Conservation (phyloP, 2,113 vertebrate genomes). For the Coregonus clupeaformis region DNA sequence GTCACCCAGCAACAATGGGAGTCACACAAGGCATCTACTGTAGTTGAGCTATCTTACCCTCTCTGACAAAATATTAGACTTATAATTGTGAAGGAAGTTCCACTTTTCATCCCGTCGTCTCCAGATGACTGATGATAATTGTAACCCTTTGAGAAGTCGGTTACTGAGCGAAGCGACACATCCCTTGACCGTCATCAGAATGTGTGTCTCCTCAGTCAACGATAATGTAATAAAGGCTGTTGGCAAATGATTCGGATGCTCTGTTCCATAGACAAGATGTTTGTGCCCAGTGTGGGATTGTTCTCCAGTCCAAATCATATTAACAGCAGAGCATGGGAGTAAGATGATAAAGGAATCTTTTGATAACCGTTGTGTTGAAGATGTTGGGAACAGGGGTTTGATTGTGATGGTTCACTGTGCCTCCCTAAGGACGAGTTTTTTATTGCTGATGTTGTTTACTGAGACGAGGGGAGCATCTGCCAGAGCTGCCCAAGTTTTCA, state of each 20-base stretch:
- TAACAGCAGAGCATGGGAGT: conserved; percentile 42
- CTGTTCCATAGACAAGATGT: conserved; percentile 41
- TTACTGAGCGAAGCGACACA: conserved; percentile 6
- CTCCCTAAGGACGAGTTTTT: conserved; percentile 58
- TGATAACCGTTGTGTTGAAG: conserved; percentile 55
- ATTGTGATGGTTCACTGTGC: conserved; percentile 33
- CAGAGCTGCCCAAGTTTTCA: conserved; percentile 34
- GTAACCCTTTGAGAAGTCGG: conserved; percentile 43
- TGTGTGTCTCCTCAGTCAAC: conserved; percentile 41
- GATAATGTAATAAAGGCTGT: conserved; percentile 48
- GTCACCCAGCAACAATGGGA: conserved; percentile 9
- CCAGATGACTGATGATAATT: background rate
- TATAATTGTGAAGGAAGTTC: conserved; percentile 2
- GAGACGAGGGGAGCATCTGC: conserved; percentile 36
- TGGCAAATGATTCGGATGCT: conserved; percentile 56
- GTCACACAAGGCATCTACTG: background rate
- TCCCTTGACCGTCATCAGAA: conserved; percentile 33
- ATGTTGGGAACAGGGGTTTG: conserved; percentile 41
- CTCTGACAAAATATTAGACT: background rate
- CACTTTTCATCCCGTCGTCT: background rate
- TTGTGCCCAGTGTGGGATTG: conserved; percentile 43
- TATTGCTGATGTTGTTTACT: conserved; percentile 64
- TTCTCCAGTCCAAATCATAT: conserved; percentile 38
- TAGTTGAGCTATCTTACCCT: background rate
- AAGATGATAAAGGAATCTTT: conserved; percentile 51